A percentile compares a stretch with the other conserved stretches of the same genome.
These are phyloP conservation scores for Arctia plantaginis DNA, from an alignment of 2,888 invertebrate species.

Conservation along the genomic window DNA sequence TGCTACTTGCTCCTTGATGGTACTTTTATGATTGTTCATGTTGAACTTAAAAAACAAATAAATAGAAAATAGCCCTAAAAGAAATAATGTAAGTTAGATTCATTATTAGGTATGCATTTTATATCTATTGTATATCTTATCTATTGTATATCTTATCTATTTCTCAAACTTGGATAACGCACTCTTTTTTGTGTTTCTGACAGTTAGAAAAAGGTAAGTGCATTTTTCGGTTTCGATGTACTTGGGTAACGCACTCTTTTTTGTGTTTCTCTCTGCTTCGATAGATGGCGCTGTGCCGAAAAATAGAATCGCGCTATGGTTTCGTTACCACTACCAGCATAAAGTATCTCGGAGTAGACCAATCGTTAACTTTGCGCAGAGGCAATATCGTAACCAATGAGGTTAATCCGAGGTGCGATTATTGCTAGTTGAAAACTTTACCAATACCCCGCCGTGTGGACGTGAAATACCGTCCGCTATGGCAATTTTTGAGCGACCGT, in stretches of 20 bases:
- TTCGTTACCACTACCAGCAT: constrained; percentile 35
- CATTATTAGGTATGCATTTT: not conserved
- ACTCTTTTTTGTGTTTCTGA: no score
- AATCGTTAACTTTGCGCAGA: constrained; percentile 90
- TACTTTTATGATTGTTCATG: not conserved
- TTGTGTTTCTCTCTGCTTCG: constrained; percentile 18
- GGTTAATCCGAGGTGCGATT: constrained; percentile 94
- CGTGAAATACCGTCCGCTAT: constrained; percentile 81
- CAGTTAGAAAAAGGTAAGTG: no score
- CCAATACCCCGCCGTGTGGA: constrained; percentile 82
- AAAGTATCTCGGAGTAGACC: not conserved
- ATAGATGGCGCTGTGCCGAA: constrained; percentile 68
- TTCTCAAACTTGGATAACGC: not conserved
- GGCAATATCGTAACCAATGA: constrained; percentile 97
- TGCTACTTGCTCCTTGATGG: not conserved
- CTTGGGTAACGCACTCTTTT: not conserved
- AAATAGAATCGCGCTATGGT: constrained; percentile 62
- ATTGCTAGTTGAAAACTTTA: constrained; percentile 96
- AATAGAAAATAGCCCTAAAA: not conserved
- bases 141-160: no score
- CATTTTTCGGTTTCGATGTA: no score
- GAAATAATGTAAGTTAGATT: not conserved
- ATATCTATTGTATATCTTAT: not conserved
- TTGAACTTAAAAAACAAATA: not conserved
- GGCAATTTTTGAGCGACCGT: constrained; percentile 79